Percentiles rank a stretch among this genome's conserved stretches.
These are phyloP conservation scores for Heliothis subflexa DNA, from an alignment of 1,140 invertebrate species.

Conservation along the genomic window DNA sequence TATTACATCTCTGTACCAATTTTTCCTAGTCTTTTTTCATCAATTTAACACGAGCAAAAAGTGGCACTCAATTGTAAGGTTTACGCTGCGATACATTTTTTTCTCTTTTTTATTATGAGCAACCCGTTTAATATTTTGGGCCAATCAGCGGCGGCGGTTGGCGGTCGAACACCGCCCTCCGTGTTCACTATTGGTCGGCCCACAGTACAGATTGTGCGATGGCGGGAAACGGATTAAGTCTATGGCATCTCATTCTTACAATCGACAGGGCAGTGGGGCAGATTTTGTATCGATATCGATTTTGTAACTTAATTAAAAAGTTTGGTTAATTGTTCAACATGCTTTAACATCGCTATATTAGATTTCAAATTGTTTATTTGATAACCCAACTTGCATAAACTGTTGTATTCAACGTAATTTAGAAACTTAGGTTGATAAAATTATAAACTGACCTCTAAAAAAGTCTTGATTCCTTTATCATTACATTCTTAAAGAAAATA, in stretches of 20 bases:
- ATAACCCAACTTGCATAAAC: too few species aligned
- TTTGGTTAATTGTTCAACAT: too few species aligned
- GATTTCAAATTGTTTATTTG: too few species aligned
- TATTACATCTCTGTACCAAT: conserved; percentile 80
- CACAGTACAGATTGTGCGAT: conserved; percentile 78
- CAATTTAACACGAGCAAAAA: conserved; percentile 83
- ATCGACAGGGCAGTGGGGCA: conserved; percentile 53
- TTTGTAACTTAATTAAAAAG: not conserved
- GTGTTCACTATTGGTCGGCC: conserved; percentile 69
- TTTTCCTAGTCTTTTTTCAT: conserved; percentile 83
- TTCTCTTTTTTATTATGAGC: conserved; percentile 74
- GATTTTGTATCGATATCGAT: conserved; percentile 57
- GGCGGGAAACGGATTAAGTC: conserved; percentile 84
- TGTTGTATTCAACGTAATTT: too few species aligned
- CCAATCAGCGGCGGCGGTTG: conserved; percentile 67
- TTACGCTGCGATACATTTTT: conserved; percentile 64
- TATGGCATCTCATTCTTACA: conserved; percentile 83
- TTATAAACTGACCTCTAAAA: too few species aligned
- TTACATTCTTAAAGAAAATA: too few species aligned
- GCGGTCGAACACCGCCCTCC: conserved; percentile 72
- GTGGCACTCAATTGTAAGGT: conserved; percentile 83
- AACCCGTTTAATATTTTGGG: conserved; percentile 77
- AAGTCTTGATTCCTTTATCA: too few species aligned
- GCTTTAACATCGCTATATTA: too few species aligned
- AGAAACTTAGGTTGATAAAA: too few species aligned